Evolutionary conservation across 2,113 vertebrate genomes (phyloP).

Genomic region (Mesitornis unicolor): DNA sequence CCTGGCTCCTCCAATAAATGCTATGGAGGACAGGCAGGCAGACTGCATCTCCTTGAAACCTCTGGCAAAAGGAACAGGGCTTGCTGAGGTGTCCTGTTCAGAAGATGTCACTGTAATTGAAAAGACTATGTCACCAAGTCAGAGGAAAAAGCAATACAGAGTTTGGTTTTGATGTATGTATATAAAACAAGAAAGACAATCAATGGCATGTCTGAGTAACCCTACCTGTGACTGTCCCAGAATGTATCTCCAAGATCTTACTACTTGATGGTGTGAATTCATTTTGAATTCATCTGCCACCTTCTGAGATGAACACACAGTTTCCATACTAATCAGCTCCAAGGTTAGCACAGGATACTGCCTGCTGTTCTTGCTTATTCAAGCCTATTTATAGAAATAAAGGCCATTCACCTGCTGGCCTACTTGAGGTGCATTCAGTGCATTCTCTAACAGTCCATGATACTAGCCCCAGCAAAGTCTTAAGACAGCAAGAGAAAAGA

Average conservation of each 20-base stretch:
- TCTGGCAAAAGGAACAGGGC: not conserved
- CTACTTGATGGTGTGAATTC: not conserved
- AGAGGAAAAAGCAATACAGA: not conserved
- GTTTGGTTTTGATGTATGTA: not conserved
- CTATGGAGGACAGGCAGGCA: not conserved
- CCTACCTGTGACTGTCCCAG: not conserved
- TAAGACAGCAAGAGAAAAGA: not conserved
- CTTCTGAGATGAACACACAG: not conserved
- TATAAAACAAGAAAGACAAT: not conserved
- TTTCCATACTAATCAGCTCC: not conserved
- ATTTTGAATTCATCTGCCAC: not conserved
- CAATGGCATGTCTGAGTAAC: not conserved
- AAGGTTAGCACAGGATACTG: not conserved
- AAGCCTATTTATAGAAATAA: not conserved
- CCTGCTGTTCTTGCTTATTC: not conserved
- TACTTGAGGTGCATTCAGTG: not conserved
- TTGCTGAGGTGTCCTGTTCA: not conserved
- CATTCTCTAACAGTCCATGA: not conserved
- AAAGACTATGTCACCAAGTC: not conserved
- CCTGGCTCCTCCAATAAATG: not conserved
- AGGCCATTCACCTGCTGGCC: not conserved
- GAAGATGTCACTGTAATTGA: not conserved
- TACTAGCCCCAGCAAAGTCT: not conserved
- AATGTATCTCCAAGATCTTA: not conserved
- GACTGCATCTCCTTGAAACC: not conserved